A percentile compares a stretch with the other conserved stretches of the same genome.
Evolutionary conservation across 2,797 vertebrate species (phyloP).

Genomic region (Hybognathus amarus): DNA sequence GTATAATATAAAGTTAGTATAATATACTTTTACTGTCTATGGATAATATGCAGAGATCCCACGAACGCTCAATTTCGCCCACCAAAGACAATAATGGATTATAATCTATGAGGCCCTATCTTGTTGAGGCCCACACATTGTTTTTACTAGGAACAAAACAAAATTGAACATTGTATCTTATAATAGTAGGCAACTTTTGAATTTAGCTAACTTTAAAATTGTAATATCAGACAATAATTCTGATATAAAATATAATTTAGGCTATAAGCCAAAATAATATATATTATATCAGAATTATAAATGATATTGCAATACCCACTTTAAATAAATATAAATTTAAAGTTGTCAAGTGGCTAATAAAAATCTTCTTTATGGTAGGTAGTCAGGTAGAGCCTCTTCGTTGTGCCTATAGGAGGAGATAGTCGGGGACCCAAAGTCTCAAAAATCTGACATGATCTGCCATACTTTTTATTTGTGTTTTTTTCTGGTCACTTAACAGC

Average conservation of each 20-base stretch:
- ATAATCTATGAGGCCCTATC: no score
- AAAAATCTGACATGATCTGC: no score
- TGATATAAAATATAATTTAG: no score
- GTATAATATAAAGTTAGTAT: no score
- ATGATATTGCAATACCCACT: not conserved
- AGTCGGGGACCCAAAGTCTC: no score
- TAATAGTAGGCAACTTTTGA: not conserved
- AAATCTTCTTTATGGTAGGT: not conserved
- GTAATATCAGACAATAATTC: no score
- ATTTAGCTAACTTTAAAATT: not conserved
- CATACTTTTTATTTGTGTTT: no score
- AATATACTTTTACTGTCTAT: no score
- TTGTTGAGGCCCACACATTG: not conserved
- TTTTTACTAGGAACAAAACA: not conserved
- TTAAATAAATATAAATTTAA: not conserved
- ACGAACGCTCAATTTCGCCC: not conserved
- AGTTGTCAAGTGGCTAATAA: conserved; percentile 9
- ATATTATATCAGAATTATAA: not conserved
- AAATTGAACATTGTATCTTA: not conserved
- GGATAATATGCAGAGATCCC: not conserved
- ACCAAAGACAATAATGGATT: not conserved
- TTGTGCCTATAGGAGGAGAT: not conserved
- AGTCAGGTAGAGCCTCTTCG: not conserved
- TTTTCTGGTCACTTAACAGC: no score
- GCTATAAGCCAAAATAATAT: not conserved